Base-by-base conservation (phyloP, 2,888 invertebrate genomes). In the Pharmacophagus antenor region DNA sequence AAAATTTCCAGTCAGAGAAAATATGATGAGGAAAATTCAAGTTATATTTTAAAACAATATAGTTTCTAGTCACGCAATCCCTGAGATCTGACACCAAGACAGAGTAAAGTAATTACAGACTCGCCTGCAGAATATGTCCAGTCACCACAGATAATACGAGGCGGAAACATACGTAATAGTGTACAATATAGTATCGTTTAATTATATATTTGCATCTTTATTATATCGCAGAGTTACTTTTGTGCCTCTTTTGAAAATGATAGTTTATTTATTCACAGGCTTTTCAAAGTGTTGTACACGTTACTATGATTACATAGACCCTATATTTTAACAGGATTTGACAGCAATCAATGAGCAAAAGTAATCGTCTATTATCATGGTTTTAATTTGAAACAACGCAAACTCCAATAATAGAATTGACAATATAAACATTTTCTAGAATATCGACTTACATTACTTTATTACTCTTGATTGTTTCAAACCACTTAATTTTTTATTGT, bases 121-220 rank as follows among this genome's bases (percentile, higher is more conserved):
- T 37, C n/a, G 50, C 15, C 21, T 27, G 27, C 31, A 20, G 31
- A 50, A 51, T 18, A 31, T 51, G 31, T 21, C 50, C 17, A 51
- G 50, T 51, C 50, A 51, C 50, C 31, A 20, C 50, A 15, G 27
- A 37, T 51, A 51, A 51, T 51, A 25, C 25, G 25, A 12, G 20
- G n/a, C 50, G 10, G 10, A 10, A 31, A 31, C 31, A 31, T 12
- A 31, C 10, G 31, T 31, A 31, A 12, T 12, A 12, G 12, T 31
- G 31, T 31, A 31, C 31, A 10, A 27, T 8, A n/a, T 8, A 27
- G 7, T 8, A 15, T 12, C 31, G 3, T 31, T 31, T 31, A 31
- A 31, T 31, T 31, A 12, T 31, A 31, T 3, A 31, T 31, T 31
- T 31, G 31, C 31, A 31, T 31, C 2, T n/a, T n/a, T n/a, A n/a